These are phyloP conservation scores for Naja naja DNA, from an alignment of 2,113 vertebrate genomes.

Conservation along the genomic window DNA sequence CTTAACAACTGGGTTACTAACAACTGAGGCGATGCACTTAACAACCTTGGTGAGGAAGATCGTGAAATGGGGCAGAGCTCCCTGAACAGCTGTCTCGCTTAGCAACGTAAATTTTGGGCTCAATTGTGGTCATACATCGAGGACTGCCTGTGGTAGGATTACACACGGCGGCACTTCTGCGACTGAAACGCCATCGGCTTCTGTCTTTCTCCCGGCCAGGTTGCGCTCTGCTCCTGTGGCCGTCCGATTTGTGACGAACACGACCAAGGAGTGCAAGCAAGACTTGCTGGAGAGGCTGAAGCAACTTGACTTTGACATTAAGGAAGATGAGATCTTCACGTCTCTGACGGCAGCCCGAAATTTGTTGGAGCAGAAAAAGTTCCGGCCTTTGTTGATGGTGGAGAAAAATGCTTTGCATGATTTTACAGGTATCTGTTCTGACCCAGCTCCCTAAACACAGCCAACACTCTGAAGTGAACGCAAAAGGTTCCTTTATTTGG, in stretches of 20 bases:
- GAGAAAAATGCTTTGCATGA: constrained; percentile 87
- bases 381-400: constrained; percentile 87
- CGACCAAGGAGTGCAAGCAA: constrained; percentile 91
- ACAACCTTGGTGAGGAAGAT: too few species aligned
- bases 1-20: too few species aligned
- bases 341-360: constrained; percentile 91
- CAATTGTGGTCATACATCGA: too few species aligned
- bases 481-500: too few species aligned
- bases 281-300: constrained; percentile 81
- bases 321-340: constrained; percentile 91
- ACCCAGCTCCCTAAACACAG: too few species aligned
- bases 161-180: rapidly evolving
- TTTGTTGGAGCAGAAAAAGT: constrained; percentile 81
- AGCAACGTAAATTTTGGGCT: too few species aligned
- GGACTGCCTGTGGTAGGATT: rapidly evolving
- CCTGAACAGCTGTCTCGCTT: too few species aligned
- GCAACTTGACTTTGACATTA: constrained; percentile 81
- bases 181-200: background rate
- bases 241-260: constrained; percentile 94
- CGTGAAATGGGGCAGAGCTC: too few species aligned
- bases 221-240: constrained; percentile 75
- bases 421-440: constrained; percentile 77
- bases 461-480: too few species aligned
- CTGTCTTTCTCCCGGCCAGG: constrained; percentile 61
- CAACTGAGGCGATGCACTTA: too few species aligned